Evolutionary conservation across 2,113 vertebrate species (phyloP).

Genomic region (Hipposideros armiger): DNA sequence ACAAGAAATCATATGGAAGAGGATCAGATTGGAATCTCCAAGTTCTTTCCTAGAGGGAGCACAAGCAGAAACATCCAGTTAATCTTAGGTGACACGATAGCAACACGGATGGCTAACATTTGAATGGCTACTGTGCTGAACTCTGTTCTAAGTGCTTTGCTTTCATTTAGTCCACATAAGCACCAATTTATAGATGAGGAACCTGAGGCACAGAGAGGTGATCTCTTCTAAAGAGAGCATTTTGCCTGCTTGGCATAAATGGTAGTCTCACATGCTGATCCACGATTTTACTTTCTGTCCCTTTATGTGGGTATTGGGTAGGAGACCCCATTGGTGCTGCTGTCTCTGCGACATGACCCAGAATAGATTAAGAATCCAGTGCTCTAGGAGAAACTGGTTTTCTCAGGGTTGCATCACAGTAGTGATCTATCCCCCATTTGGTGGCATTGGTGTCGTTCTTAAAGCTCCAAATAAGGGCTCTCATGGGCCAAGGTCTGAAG

Average conservation of each 20-base stretch:
- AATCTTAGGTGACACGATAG: not conserved
- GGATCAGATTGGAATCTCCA: conserved; percentile 24
- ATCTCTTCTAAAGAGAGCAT: not conserved
- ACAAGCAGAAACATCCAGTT: conserved; percentile 61
- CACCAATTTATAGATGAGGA: not conserved
- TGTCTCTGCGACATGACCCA: not conserved
- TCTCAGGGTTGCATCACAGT: not conserved
- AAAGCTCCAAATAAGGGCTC: not conserved
- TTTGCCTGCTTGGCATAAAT: not conserved
- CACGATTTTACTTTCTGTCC: not conserved
- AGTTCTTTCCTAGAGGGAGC: conserved; percentile 56
- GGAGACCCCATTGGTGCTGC: not conserved
- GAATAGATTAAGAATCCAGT: not conserved
- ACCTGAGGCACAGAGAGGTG: not conserved
- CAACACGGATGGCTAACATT: not conserved
- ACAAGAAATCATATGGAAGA: not conserved
- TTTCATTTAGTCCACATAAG: not conserved
- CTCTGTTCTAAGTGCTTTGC: not conserved
- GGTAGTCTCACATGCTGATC: not conserved
- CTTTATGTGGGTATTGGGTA: not conserved
- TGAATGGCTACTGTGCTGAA: not conserved
- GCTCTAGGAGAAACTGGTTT: not conserved
- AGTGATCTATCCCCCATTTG: not conserved
- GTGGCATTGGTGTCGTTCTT: not conserved
- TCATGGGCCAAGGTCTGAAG: not conserved